Percentiles rank a stretch among this genome's conserved stretches.
Evolutionary conservation across 1,140 invertebrate species (phyloP).

Genomic region (Holcopasites calliopsidis): DNA sequence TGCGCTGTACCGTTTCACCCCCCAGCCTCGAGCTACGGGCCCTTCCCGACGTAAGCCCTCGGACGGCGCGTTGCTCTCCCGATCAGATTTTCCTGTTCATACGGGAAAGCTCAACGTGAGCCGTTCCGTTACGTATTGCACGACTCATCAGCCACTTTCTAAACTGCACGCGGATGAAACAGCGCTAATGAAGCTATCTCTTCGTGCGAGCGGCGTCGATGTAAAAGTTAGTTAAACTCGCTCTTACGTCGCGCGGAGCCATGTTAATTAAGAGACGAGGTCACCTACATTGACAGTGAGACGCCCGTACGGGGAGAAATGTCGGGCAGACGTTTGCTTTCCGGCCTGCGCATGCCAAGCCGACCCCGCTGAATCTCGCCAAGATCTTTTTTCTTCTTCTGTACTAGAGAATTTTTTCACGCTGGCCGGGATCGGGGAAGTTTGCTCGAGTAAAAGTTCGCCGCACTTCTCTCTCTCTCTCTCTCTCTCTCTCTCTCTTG

Average conservation of each 20-base stretch:
- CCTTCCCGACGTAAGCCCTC: neutral
- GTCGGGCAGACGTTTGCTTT: constrained; percentile 54
- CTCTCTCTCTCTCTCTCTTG: neutral
- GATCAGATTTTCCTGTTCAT: constrained; percentile 25
- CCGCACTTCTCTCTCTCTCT: neutral
- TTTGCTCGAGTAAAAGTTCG: neutral
- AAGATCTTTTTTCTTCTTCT: neutral
- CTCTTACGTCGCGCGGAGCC: constrained; percentile 48
- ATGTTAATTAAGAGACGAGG: constrained; percentile 75
- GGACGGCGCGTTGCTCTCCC: neutral
- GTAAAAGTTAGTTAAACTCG: constrained; percentile 73
- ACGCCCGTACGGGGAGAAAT: constrained; percentile 56
- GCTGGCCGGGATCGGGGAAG: neutral
- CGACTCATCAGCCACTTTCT: constrained; percentile 70
- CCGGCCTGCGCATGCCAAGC: neutral
- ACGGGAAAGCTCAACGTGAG: constrained; percentile 10
- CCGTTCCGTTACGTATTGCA: constrained; percentile 48
- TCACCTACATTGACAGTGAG: constrained; percentile 71
- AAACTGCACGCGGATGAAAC: constrained; percentile 67
- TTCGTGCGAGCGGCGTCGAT: constrained; percentile 41
- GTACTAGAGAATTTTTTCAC: neutral
- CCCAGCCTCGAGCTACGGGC: neutral
- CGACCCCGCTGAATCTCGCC: neutral
- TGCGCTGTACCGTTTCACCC: neutral
- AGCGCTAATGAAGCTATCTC: constrained; percentile 74